Evolutionary conservation across 2,113 vertebrate species (phyloP).

Genomic region (Thalassarche chlororhynchos): DNA sequence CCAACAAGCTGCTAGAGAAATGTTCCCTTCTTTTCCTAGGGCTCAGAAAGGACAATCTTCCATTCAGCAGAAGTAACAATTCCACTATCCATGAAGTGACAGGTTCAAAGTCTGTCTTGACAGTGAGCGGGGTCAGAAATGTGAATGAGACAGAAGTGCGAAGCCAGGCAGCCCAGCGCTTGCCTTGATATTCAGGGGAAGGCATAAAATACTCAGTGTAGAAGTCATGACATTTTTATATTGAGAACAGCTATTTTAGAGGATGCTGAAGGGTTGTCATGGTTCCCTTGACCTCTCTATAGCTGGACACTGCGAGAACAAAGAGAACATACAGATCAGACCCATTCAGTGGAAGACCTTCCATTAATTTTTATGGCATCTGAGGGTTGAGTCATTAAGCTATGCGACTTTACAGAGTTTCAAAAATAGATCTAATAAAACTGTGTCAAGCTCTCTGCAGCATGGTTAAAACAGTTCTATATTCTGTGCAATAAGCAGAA

Average conservation of each 20-base stretch:
- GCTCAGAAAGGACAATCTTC: neutral
- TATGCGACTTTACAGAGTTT: neutral
- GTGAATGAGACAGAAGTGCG: neutral
- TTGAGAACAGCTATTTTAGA: slow-evolving; percentile 53
- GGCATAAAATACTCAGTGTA: slow-evolving; percentile 10
- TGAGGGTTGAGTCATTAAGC: slow-evolving; percentile 8
- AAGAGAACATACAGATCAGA: slow-evolving; percentile 42
- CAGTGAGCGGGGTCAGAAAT: slow-evolving; percentile 1
- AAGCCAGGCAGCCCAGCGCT: neutral
- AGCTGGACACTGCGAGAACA: slow-evolving; percentile 14
- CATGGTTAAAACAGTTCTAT: neutral
- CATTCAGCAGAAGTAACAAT: slow-evolving; percentile 34
- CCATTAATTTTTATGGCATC: slow-evolving; percentile 48
- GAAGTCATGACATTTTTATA: slow-evolving; percentile 53
- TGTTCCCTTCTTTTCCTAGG: neutral
- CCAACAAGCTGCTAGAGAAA: neutral
- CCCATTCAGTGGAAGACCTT: neutral
- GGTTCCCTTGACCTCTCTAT: slow-evolving; percentile 40
- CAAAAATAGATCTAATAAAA: slow-evolving; percentile 38
- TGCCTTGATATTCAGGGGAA: neutral
- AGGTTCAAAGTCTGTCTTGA: slow-evolving; percentile 46
- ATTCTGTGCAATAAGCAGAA: slow-evolving; percentile 1
- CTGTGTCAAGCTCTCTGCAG: neutral
- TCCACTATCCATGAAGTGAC: neutral
- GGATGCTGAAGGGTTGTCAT: slow-evolving; percentile 22